Percentiles rank a stretch among this genome's conserved stretches.
Conservation (phyloP, 2,888 invertebrate genomes). For the Agonopterix alstromeriana region DNA sequence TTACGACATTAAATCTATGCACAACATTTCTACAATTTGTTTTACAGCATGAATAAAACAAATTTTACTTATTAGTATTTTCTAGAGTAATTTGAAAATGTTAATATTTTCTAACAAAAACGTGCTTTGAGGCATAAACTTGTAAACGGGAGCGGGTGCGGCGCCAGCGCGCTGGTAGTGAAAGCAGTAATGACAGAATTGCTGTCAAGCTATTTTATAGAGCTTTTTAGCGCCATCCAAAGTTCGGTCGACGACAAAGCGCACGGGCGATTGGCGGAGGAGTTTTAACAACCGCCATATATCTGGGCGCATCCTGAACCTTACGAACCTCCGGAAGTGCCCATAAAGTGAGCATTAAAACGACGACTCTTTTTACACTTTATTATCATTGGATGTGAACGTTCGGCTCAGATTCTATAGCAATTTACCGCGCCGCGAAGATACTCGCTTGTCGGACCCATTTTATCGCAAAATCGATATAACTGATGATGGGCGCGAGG, state of each 20-base stretch:
- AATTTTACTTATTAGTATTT: no score
- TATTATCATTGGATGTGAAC: slow-evolving; percentile 76
- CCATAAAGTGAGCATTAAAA: slow-evolving; percentile 74
- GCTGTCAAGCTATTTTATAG: slow-evolving; percentile 10
- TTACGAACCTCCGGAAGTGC: slow-evolving; percentile 62
- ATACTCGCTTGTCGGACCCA: slow-evolving; percentile 49
- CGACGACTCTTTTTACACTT: slow-evolving; percentile 75
- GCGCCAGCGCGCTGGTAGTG: background rate
- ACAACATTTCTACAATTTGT: slow-evolving; percentile 6
- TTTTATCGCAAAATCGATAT: slow-evolving; percentile 71
- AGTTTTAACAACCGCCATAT: slow-evolving; percentile 56
- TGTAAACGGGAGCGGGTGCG: no score
- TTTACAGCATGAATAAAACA: no score
- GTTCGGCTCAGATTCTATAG: slow-evolving; percentile 67
- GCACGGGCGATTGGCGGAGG: slow-evolving; percentile 42
- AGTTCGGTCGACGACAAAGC: slow-evolving; percentile 36
- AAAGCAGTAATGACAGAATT: background rate
- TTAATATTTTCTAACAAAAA: no score
- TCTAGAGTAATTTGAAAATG: no score
- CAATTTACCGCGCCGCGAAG: slow-evolving; percentile 57
- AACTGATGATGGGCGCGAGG: slow-evolving; percentile 53
- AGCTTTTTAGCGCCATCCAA: slow-evolving; percentile 21
- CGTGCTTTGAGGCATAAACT: no score
- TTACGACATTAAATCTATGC: slow-evolving; percentile 54
- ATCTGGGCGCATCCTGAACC: slow-evolving; percentile 58